Percentiles rank a stretch among this genome's conserved stretches.
Evolutionary conservation across 1,140 invertebrate species (phyloP).

Genomic region (Camponotus floridanus): DNA sequence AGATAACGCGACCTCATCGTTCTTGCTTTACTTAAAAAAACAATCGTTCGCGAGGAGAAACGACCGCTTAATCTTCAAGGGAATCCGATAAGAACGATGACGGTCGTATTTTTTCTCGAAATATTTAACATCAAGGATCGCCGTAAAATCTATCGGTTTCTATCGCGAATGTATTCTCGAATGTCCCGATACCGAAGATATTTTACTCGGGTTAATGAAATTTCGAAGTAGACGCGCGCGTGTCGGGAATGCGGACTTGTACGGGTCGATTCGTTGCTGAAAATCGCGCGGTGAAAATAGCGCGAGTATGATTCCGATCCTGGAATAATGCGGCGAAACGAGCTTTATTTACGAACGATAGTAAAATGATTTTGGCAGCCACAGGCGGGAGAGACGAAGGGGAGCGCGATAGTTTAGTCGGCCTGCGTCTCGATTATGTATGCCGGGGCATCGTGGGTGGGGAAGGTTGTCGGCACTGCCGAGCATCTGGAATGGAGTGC

Average conservation of each 20-base stretch:
- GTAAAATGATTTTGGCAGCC: conserved; percentile 49
- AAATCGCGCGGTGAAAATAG: not conserved
- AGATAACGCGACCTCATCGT: not conserved
- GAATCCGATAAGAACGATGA: not conserved
- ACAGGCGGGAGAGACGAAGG: not conserved
- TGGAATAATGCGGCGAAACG: not conserved
- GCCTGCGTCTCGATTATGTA: conserved; percentile 68
- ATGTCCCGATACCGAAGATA: not conserved
- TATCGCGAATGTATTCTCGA: not conserved
- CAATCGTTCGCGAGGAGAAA: not conserved
- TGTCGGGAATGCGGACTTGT: not conserved
- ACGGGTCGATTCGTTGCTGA: conserved; percentile 3
- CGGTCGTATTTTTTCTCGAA: not conserved
- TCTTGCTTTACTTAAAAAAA: not conserved
- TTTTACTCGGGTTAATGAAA: not conserved
- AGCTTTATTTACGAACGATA: conserved; percentile 43
- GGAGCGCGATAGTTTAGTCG: conserved; percentile 51
- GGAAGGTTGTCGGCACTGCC: conserved; percentile 73
- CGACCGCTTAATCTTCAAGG: not conserved
- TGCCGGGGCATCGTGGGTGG: conserved; percentile 48
- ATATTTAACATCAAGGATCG: not conserved
- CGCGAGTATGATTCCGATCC: not conserved
- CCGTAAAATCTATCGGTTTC: not conserved
- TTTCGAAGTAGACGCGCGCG: not conserved
- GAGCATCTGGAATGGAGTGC: conserved; percentile 75